phyloP scores from a whole-genome alignment of 2,888 invertebrate genomes.

The Lingula anatina region DNA sequence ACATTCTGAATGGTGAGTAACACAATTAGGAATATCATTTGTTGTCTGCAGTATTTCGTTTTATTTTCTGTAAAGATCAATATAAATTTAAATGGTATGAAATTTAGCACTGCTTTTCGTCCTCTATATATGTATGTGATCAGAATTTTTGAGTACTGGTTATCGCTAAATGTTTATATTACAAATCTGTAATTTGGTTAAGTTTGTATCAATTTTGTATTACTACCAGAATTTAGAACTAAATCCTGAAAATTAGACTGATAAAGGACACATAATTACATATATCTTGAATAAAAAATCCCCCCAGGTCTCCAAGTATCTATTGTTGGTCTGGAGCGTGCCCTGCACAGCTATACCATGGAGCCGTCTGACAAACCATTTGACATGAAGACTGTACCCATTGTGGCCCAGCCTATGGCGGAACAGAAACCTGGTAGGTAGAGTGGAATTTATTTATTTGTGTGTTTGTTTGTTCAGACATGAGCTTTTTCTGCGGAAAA shows the following conservation, averaged over 20 bases:
- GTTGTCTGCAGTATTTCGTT: too few species aligned
- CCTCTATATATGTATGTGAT: too few species aligned
- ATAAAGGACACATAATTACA: not conserved
- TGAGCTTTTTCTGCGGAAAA: too few species aligned
- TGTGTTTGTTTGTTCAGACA: too few species aligned
- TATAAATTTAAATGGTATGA: too few species aligned
- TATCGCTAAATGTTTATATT: too few species aligned
- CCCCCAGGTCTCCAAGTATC: conserved; percentile 61
- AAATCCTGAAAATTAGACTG: not conserved
- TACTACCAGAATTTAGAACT: not conserved
- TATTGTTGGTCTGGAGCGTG: conserved; percentile 80
- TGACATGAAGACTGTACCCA: conserved; percentile 78
- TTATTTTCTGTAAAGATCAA: too few species aligned
- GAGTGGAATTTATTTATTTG: too few species aligned
- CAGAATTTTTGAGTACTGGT: too few species aligned
- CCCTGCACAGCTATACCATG: conserved; percentile 75
- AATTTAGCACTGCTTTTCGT: not conserved
- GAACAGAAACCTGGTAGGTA: conserved; percentile 27
- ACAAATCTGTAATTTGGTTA: not conserved
- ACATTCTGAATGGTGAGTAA: conserved; percentile 48
- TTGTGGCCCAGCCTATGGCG: conserved; percentile 57
- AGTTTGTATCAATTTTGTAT: not conserved
- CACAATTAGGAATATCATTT: too few species aligned
- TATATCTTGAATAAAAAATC: not conserved
- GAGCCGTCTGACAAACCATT: conserved; percentile 71